Percentiles rank a stretch among this genome's conserved stretches.
Evolutionary conservation across 2,113 vertebrate species (phyloP).

Genomic region (Poeciliopsis occidentalis): DNA sequence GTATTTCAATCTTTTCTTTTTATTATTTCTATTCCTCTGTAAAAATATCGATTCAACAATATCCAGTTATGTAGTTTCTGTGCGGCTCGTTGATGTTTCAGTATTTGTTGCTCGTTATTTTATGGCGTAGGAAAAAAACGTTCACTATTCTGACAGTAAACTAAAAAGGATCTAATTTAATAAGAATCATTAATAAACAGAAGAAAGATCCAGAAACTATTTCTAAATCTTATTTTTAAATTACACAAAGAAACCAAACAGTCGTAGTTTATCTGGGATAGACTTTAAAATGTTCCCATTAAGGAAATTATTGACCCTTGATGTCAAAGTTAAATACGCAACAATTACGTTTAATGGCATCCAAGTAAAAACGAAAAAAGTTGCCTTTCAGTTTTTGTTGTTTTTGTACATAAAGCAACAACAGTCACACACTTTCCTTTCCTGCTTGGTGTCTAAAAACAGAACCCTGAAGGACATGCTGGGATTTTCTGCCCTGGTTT

Average conservation of each 20-base stretch:
- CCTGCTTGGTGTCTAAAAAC: constrained; percentile 31
- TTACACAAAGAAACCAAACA: background rate
- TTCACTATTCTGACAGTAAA: background rate
- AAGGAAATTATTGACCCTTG: background rate
- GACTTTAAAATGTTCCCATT: background rate
- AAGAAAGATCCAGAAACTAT: background rate
- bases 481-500: constrained; percentile 16
- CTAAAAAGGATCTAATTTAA: background rate
- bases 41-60: no score
- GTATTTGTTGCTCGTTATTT: background rate
- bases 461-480: constrained; percentile 31
- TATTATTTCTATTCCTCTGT: no score
- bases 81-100: no score
- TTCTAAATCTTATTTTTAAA: background rate
- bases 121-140: background rate
- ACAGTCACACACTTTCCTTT: background rate
- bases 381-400: no score
- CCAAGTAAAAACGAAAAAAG: no score
- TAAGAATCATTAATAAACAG: background rate
- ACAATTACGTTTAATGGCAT: background rate
- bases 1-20: no score
- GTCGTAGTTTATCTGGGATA: background rate
- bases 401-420: no score
- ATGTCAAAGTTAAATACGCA: background rate
- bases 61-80: no score